phyloP scores from a whole-genome alignment of 2,113 vertebrate species.

The Pteruthius melanotis region DNA sequence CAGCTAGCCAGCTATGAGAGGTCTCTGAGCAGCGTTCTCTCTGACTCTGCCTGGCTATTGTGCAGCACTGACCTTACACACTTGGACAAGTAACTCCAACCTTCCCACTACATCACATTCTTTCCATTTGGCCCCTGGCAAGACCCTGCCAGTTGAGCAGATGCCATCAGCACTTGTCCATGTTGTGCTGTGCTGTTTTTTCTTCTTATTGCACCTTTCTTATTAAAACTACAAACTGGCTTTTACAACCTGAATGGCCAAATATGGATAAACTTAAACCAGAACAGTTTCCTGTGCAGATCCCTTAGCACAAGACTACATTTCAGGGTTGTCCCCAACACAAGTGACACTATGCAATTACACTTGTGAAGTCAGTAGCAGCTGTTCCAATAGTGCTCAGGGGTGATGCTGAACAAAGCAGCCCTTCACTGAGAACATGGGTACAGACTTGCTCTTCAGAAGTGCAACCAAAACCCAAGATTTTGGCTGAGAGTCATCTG shows the following conservation, averaged over 20 bases:
- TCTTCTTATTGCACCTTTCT: background rate
- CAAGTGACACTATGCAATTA: accelerated
- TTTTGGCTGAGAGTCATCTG: background rate
- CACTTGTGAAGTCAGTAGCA: background rate
- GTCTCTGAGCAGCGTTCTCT: background rate
- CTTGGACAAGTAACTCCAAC: background rate
- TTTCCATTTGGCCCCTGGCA: background rate
- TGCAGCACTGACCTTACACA: background rate
- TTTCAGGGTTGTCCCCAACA: background rate
- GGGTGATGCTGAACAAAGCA: accelerated
- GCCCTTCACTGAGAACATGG: background rate
- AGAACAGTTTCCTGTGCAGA: background rate
- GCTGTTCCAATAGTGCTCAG: background rate
- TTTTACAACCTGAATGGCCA: background rate
- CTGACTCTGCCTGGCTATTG: background rate
- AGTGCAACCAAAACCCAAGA: background rate
- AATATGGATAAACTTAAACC: background rate
- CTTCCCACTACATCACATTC: background rate
- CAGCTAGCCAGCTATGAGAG: background rate
- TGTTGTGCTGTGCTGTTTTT: background rate
- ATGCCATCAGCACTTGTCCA: background rate
- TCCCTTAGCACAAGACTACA: background rate
- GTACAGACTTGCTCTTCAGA: background rate
- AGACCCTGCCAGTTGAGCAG: background rate
- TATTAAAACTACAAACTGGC: background rate